Base-by-base conservation (phyloP, 1,140 invertebrate genomes). In the Rhizoglyphus robini region DNA sequence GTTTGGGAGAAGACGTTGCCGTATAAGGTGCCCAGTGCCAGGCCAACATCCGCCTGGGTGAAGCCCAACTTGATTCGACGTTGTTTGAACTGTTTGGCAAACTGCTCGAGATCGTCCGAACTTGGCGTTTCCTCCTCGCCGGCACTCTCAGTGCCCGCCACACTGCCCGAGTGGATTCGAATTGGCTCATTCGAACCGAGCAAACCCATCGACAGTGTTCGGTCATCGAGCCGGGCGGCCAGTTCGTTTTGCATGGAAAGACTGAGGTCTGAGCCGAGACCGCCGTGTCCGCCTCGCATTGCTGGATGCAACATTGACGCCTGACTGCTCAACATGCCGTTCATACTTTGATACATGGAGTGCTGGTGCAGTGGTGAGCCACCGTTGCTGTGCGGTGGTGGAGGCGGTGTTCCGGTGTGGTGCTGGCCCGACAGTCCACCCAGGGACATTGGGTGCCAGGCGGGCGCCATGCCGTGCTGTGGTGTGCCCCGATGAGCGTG, bases 1-100 rank as follows among this genome's bases (percentile, higher is more conserved):
- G 96, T 99, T 79, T 99, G 96, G 47, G 92, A 96, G 79, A 99
- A 99, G 25, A 99, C 96, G 75, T 99, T 99, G 65, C 96, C 96
- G 78, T 99, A 99, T 0, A 99, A 83, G 0, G 95, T 99, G 34
- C 96, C 96, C 65, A 99, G 82, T 13, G 96, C 95, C 18, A 99
- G 81, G 48, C 95, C 96, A 4, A 99, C 95, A 77, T 99, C 96
- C 0, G 94, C 95, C 78, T 98, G 95, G 48, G 91, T 94, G 77
- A 94, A 99, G 61, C 96, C 96, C 29, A 99, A 81, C 78, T 99
- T 99, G 77, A 99, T 99, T 62, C 96, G 83, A 58, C 94, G 81
- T 78, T 99, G 96, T 78, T 99, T 99, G 79, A 99, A 99, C 76
- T 96, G 93, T 79, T 99, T 99, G 67, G 96, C 96, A 76, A 99